These are phyloP conservation scores for Cheirogaleus major DNA, from an alignment of 2,797 vertebrate species.

Conservation along the genomic window DNA sequence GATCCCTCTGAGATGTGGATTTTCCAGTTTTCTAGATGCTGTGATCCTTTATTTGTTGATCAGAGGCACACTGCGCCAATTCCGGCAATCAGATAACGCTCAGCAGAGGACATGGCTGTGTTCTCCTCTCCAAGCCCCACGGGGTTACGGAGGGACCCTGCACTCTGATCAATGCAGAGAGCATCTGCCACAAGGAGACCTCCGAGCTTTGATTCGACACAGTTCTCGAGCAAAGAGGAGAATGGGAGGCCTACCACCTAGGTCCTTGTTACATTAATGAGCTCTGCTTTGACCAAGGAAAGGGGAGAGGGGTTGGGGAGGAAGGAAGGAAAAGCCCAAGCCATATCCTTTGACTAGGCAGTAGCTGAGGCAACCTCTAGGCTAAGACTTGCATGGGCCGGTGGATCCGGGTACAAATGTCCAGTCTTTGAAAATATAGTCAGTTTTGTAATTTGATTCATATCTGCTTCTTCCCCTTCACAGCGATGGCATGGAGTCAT, in stretches of 20 bases:
- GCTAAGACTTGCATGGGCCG: neutral
- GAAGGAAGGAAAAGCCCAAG: neutral
- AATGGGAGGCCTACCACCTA: neutral
- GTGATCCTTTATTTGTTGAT: neutral
- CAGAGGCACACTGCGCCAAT: neutral
- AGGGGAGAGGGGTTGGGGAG: neutral
- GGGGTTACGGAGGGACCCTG: neutral
- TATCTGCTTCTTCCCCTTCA: neutral
- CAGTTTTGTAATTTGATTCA: neutral
- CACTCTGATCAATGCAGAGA: neutral
- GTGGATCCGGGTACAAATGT: neutral
- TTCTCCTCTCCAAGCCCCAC: neutral
- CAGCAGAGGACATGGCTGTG: neutral
- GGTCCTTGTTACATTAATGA: neutral
- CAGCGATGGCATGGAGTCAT: neutral
- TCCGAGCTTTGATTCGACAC: neutral
- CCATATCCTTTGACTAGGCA: neutral
- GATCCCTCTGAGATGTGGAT: neutral
- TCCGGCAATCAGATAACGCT: neutral
- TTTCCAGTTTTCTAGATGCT: neutral
- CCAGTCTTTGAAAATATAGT: neutral
- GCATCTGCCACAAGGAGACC: neutral
- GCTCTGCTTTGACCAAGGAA: slow-evolving; percentile 13
- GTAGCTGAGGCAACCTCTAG: neutral
- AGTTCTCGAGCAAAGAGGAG: neutral